Base-by-base conservation (phyloP, 2,113 vertebrate species). In the Cyphomyrus discorhynchus region DNA sequence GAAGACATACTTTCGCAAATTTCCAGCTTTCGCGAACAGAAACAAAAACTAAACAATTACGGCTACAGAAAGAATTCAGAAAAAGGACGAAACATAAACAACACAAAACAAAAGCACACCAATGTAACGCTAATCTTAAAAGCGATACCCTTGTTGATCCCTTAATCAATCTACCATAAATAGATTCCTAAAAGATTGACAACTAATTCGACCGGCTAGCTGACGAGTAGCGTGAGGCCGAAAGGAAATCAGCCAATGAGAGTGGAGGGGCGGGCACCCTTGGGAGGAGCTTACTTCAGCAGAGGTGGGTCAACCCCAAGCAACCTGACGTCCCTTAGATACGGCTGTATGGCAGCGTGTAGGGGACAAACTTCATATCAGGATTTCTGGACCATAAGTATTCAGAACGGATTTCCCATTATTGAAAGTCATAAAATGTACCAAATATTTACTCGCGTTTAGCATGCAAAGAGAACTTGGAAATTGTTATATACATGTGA, bases 131-230 rank as follows among this genome's bases (percentile, higher is more conserved):
- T 93, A 92, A 93, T 90, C 92, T 91, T 52, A 90, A 91, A 90
- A 88, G 89, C 87, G 17, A 85, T 90, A 86, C 88, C 90, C 90
- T 62, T 83, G 62, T 94, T 95, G 93, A 96, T 94, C 95, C 94
- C 92, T 92, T 94, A 95, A 95, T 95, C 92, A 93, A 94, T 95
- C 94, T 94, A 93, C 90, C 89, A 95, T 95, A 95, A 96, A 95
- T 95, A 95, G 95, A 95, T 88, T 80, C 58, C 85, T 83, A 84
- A 46, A 58, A 53, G 85, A 94, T 90, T 88, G 94, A 92, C 93
- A 92, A 90, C 21, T 35, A 42, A 9, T 49, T 7, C n/a, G 77
- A 50, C 95, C 93, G 92, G 53, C 21, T 24, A 53, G 21, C 17
- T 70, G 49, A 53, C 50, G 58, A 35, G 35, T 80, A 74, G 85